Base-by-base conservation (phyloP, 2,113 vertebrate genomes). In the Cathartes aura region DNA sequence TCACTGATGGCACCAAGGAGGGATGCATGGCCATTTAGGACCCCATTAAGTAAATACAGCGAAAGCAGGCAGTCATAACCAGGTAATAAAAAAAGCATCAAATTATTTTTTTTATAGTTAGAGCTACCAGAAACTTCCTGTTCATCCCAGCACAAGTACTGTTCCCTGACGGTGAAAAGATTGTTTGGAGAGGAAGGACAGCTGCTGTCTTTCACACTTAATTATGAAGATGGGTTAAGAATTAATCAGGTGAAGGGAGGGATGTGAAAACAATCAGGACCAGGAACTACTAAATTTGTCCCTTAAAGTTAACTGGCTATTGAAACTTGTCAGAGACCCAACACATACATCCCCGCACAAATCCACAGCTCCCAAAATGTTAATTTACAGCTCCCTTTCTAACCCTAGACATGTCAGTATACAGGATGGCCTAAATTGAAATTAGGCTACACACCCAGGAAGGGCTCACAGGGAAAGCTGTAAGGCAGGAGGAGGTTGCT, bases 61-160 rank as follows among this genome's bases (percentile, higher is more conserved):
- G 42, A 87, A 72, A 89, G 88, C n/a, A 52, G 58, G 30, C 60
- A 45, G 42, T 56, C 82, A 90, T 89, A 92, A 89, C 50, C 62
- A 62, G 82, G 86, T 63, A 64, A 87, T 94, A 68, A 96, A 96
- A 83, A 71, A 42, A n/a, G 20, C 83, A 89, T 90, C 70, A 87
- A 52, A 87, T 73, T 42, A 63, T 85, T 71, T 88, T 79, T 88
- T 95, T 91, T 78, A 71, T 89, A 80, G 93, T 75, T 67, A n/a
- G 42, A 3, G 13, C 68, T 73, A 86, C 81, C 78, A 90, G 87
- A 87, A 91, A 48, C 50, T 83, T 94, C 80, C 82, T 70, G 60
- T 40, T 85, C 71, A 73, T 73, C 76, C 58, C 80, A 68, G 82
- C 42, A 52, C 42, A 73, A 40, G 42, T 26, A 15, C 45, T 56